Evolutionary conservation across 2,888 invertebrate genomes (phyloP), one percentile per base, ranked within the genome.

Genomic region (Pycnomerus fuliginosus): DNA sequence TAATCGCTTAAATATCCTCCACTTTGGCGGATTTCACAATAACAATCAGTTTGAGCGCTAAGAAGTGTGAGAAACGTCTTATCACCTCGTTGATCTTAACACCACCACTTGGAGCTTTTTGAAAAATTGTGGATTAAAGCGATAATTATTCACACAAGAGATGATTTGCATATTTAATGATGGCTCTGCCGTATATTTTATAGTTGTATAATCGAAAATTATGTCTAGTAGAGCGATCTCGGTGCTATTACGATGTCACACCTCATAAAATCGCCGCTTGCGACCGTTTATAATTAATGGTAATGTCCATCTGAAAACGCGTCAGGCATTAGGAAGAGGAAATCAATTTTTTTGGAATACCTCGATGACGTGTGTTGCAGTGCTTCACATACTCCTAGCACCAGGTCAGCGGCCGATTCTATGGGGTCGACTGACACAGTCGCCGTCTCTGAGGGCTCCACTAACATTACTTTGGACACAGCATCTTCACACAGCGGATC

Each of bases 351-450:
- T n/a, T n/a, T n/a, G n/a, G n/a, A n/a, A n/a, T n/a, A n/a, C n/a
- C n/a, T n/a, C n/a, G n/a, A n/a, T n/a, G n/a, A n/a, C n/a, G n/a
- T n/a, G n/a, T n/a, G n/a, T 65, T 65, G 7, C 58, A 73, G 72
- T 44, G 70, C 69, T n/a, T 72, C 72, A 2, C 72, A 72, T 56
- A 67, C 71, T 3, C 69, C 71, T 5, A 71, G 70, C 44, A 67
- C 64, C 43, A 53, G 69, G 37, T 69, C 69, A 16, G 66, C 58
- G 22, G 68, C 63, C 8, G 70, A 71, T 51, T 70, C 70, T 1
- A 71, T 78, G 70, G 78, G 78, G 15, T 78, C 78, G 10, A 74
- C 77, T 15, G 79, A 79, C 56, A 79, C 79, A 3, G 73, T 77
- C 56, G 75, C 76, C 22, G 72, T 74, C 15, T 77, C 76, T 23